phyloP scores from a whole-genome alignment of 2,888 invertebrate genomes.

The Aproaerema taeniolella region DNA sequence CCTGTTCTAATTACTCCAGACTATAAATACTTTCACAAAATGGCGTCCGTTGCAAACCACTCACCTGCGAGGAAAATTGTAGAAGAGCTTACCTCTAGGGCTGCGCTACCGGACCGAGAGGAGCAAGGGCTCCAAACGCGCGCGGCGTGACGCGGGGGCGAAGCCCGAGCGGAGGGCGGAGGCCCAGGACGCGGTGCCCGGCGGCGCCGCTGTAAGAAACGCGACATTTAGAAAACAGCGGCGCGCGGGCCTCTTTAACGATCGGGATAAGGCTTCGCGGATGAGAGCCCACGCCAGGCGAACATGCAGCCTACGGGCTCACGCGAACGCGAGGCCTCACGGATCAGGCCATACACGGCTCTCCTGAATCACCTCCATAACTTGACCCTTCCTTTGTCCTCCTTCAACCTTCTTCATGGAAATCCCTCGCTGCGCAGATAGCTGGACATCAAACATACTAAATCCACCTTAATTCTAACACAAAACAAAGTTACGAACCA shows the following conservation, averaged over 20 bases:
- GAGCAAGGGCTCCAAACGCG: constrained; percentile 73
- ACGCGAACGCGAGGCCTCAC: constrained; percentile 62
- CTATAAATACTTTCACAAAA: constrained; percentile 54
- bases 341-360: constrained; percentile 55
- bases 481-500: constrained; percentile 77
- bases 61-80: constrained; percentile 38
- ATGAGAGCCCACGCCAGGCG: constrained; percentile 63
- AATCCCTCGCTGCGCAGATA: too few species aligned
- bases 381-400: constrained; percentile 24
- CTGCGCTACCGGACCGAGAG: constrained; percentile 47
- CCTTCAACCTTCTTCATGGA: constrained; percentile 13
- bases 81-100: constrained; percentile 59
- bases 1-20: too few species aligned
- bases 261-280: constrained; percentile 30
- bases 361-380: constrained; percentile 28
- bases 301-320: constrained; percentile 64
- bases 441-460: constrained; percentile 64
- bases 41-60: constrained; percentile 53
- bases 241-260: constrained; percentile 54
- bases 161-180: constrained; percentile 42
- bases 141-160: constrained; percentile 60
- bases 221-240: constrained; percentile 65
- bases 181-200: constrained; percentile 60
- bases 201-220: constrained; percentile 67
- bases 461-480: constrained; percentile 72